phyloP scores from a whole-genome alignment of 1,140 invertebrate genomes.

The Dufourea novaeangliae region DNA sequence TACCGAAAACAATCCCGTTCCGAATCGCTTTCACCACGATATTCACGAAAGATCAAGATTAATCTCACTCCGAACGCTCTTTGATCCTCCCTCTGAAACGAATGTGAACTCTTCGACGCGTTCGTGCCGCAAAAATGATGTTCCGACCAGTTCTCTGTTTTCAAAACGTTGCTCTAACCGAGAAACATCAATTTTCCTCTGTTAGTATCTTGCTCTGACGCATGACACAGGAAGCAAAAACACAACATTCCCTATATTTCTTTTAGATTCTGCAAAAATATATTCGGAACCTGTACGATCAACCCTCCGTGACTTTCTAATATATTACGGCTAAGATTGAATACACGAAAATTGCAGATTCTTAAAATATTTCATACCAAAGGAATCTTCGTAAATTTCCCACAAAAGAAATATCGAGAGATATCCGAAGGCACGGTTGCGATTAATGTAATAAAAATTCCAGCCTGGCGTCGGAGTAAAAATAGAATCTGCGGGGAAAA shows the following conservation, averaged over 20 bases:
- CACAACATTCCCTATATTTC: background rate
- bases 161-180: background rate
- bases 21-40: too few relatives aligned
- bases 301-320: background rate
- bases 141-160: background rate
- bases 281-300: background rate
- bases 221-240: background rate
- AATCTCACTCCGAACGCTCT: background rate
- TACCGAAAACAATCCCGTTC: background rate
- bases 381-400: background rate
- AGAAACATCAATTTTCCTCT: background rate
- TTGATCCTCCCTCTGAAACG: background rate
- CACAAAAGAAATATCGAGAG: too few relatives aligned
- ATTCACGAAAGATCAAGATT: background rate
- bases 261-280: background rate
- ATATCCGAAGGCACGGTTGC: background rate
- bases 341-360: too few relatives aligned
- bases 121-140: constrained; percentile 3
- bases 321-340: background rate
- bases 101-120: background rate
- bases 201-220: background rate
- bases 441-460: background rate
- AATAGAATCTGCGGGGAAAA: background rate
- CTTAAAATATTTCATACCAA: too few relatives aligned
- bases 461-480: background rate